Percentiles rank a stretch among this genome's conserved stretches.
These are phyloP conservation scores for Megalopta genalis DNA, from an alignment of 1,140 invertebrate species.

Conservation along the genomic window DNA sequence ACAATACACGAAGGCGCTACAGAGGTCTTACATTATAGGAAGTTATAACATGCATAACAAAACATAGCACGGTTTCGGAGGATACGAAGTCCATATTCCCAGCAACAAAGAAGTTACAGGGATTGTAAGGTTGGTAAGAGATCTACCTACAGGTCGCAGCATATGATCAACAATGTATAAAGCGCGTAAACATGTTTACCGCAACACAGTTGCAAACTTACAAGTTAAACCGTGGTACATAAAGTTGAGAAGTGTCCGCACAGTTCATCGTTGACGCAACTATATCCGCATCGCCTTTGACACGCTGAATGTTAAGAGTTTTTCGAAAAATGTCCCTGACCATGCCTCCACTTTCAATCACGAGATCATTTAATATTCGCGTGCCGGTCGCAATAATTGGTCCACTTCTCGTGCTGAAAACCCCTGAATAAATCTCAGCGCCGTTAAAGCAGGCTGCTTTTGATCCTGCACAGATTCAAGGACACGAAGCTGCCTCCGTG, in stretches of 20 bases:
- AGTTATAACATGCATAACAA: too few relatives aligned
- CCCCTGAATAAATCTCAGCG: background rate
- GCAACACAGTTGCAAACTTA: background rate
- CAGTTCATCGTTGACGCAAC: background rate
- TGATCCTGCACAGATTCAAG: background rate
- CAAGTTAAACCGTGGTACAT: too few relatives aligned
- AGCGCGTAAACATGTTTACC: constrained; percentile 6
- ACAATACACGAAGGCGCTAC: too few relatives aligned
- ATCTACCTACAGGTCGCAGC: background rate
- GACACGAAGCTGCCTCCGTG: background rate
- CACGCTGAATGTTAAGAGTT: background rate
- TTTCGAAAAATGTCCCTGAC: background rate
- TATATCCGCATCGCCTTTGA: too few relatives aligned
- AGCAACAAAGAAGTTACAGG: too few relatives aligned
- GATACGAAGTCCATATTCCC: too few relatives aligned
- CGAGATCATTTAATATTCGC: background rate
- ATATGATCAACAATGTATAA: background rate
- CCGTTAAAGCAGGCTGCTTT: background rate
- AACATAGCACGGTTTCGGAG: too few relatives aligned
- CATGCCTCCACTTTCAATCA: background rate
- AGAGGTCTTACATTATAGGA: too few relatives aligned
- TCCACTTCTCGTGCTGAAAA: background rate
- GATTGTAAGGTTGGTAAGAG: background rate
- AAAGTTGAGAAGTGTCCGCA: background rate
- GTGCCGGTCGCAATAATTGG: background rate